These are phyloP conservation scores for Aphrocallistes beatrix DNA, from an alignment of 37 sponge, comb jelly and placozoan genomes.

Conservation along the genomic window DNA sequence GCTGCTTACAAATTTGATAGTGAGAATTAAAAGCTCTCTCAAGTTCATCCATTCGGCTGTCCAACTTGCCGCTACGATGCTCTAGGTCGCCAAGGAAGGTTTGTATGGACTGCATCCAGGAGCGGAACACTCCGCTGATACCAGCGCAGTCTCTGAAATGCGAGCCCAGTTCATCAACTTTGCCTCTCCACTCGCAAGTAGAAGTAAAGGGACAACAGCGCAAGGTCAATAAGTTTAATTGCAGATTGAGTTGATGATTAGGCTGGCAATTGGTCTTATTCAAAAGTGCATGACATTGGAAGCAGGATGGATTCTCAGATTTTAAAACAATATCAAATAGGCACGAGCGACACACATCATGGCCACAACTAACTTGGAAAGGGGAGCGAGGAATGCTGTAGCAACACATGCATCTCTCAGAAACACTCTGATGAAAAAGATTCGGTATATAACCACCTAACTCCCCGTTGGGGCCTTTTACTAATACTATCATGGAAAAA, in stretches of 20 bases:
- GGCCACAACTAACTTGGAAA: neutral
- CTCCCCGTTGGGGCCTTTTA: neutral
- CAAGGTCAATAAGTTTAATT: neutral
- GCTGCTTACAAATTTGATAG: neutral
- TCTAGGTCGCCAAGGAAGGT: neutral
- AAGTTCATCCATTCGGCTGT: neutral
- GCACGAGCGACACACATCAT: neutral
- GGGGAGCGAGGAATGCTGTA: neutral
- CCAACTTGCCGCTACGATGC: neutral
- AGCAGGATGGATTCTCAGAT: neutral
- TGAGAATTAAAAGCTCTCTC: neutral
- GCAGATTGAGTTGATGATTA: neutral
- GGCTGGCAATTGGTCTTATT: neutral
- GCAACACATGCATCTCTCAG: slow-evolving; percentile 17
- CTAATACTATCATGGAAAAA: neutral
- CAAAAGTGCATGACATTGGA: neutral
- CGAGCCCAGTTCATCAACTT: neutral
- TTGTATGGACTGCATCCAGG: neutral
- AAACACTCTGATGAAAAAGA: neutral
- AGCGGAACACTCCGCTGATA: neutral
- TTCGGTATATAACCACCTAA: neutral
- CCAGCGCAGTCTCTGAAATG: neutral
- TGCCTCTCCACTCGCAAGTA: neutral
- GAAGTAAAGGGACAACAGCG: neutral
- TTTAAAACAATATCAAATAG: neutral